Conservation (phyloP, 2,888 invertebrate genomes). For the Octonoba sinensis region DNA sequence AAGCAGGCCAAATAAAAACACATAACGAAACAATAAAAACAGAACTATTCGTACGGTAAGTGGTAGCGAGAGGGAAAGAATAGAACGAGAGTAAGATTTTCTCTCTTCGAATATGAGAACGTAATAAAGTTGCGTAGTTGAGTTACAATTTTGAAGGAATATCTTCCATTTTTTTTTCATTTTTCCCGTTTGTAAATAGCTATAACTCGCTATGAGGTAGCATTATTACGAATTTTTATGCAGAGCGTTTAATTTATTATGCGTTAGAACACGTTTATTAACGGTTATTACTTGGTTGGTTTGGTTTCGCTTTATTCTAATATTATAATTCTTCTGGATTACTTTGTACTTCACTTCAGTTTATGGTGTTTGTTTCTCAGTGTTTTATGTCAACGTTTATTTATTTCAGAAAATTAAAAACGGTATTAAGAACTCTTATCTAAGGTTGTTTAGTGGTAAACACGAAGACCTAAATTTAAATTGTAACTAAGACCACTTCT, state of each 20-base stretch:
- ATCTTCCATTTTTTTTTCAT: constrained; percentile 2
- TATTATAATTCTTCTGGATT: no score
- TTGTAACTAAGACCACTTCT: no score
- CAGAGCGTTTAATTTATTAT: constrained; percentile 1
- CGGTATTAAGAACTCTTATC: no score
- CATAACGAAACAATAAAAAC: constrained; percentile 28
- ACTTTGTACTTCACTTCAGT: no score
- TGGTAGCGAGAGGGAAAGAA: not conserved
- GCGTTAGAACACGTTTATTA: no score
- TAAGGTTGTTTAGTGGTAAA: no score
- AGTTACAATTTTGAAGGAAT: constrained; percentile 17
- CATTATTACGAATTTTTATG: constrained; percentile 29
- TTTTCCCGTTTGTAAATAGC: constrained; percentile 18
- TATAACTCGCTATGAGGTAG: constrained; percentile 20
- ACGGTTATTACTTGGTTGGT: no score
- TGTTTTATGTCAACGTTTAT: no score
- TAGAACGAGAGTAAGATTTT: constrained; percentile 28
- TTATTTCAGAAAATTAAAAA: no score
- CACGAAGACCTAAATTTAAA: no score
- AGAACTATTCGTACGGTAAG: constrained; percentile 12
- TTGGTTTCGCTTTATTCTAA: no score
- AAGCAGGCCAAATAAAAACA: constrained; percentile 19
- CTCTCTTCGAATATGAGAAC: constrained; percentile 34
- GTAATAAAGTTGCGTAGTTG: constrained; percentile 46
- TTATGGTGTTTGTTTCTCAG: no score